Evolutionary conservation across 1,140 invertebrate species (phyloP).

Genomic region (Leucophenga varia): DNA sequence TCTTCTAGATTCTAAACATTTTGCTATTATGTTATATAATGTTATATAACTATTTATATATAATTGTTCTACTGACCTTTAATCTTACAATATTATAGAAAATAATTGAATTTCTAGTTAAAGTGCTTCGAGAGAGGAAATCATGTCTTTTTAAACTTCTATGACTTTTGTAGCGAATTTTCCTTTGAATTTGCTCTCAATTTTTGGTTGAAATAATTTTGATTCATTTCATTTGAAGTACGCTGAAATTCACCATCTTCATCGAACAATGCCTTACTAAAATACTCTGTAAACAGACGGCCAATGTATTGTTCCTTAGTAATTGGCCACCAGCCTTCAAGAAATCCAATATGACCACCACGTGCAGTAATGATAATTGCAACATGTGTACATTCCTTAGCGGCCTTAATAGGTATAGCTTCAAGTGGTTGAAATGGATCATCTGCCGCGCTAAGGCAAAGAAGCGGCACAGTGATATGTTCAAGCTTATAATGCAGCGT

Average conservation of each 20-base stretch:
- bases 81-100: too few species aligned
- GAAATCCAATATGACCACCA: slow-evolving; percentile 80
- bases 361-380: slow-evolving; percentile 72
- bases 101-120: too few species aligned
- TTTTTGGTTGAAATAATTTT: too few species aligned
- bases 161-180: too few species aligned
- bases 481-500: slow-evolving; percentile 70
- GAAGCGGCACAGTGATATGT: slow-evolving; percentile 66
- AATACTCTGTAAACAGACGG: slow-evolving; percentile 66
- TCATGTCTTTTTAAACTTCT: not conserved
- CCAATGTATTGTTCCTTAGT: slow-evolving; percentile 63
- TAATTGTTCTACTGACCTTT: too few species aligned
- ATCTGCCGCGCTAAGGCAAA: slow-evolving; percentile 76
- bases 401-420: slow-evolving; percentile 69
- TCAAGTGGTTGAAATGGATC: slow-evolving; percentile 76
- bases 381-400: slow-evolving; percentile 63
- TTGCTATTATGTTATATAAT: too few species aligned
- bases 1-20: too few species aligned
- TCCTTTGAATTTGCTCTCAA: too few species aligned
- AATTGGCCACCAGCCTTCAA: slow-evolving; percentile 70
- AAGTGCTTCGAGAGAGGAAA: not conserved
- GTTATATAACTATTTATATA: too few species aligned
- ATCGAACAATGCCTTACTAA: slow-evolving; percentile 44
- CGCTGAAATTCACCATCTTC: slow-evolving; percentile 5
- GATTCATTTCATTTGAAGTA: too few species aligned